A percentile compares a stretch with the other conserved stretches of the same genome.
These are phyloP conservation scores for Coptodon rendalli DNA, from an alignment of 2,113 vertebrate species.

Conservation along the genomic window DNA sequence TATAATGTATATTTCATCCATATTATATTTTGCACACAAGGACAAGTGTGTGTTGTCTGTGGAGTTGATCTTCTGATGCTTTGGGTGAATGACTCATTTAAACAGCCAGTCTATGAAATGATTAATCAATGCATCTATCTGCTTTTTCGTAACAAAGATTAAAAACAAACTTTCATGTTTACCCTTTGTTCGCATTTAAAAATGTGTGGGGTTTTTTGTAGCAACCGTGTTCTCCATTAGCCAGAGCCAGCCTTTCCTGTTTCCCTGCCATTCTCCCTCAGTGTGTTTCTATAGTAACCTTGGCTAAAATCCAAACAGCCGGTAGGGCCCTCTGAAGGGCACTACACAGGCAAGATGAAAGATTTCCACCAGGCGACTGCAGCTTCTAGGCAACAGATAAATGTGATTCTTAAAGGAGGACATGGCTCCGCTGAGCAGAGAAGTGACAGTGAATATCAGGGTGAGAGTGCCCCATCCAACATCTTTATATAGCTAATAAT, in stretches of 20 bases:
- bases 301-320: conserved; percentile 66
- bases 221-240: conserved; percentile 15
- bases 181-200: background rate
- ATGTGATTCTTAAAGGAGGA: conserved; percentile 48
- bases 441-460: background rate
- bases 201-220: background rate
- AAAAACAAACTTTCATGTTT: background rate
- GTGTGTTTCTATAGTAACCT: conserved; percentile 68
- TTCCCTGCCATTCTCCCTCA: conserved; percentile 40
- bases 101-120: background rate
- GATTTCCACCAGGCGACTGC: conserved; percentile 57
- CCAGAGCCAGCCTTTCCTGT: conserved; percentile 21
- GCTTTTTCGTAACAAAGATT: background rate
- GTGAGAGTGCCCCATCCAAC: background rate
- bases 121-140: background rate
- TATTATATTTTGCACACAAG: background rate
- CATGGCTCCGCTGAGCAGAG: conserved; percentile 14
- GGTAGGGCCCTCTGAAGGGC: conserved; percentile 62
- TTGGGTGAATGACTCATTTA: background rate
- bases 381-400: conserved; percentile 48
- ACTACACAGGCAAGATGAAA: conserved; percentile 55
- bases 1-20: background rate
- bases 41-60: background rate
- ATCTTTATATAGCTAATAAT: background rate
- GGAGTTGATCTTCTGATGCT: background rate